These are phyloP conservation scores for Drosophila quadrilineata DNA, from an alignment of 1,140 invertebrate species.

Conservation along the genomic window DNA sequence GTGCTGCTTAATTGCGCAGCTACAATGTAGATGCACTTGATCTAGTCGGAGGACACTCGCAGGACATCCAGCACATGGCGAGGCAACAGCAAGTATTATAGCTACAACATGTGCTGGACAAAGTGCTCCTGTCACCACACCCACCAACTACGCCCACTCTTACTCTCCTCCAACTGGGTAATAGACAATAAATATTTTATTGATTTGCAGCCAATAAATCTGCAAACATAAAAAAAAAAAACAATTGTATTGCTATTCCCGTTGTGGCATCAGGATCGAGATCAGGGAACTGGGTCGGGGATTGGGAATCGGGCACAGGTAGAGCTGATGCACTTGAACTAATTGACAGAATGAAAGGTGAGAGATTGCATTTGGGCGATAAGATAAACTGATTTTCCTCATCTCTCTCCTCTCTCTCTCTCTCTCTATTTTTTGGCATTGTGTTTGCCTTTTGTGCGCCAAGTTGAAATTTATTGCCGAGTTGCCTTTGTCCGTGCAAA, in stretches of 20 bases:
- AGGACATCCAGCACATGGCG: slow-evolving; percentile 44
- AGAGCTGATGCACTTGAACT: slow-evolving; percentile 63
- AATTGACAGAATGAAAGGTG: slow-evolving; percentile 76
- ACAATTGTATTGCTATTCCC: slow-evolving; percentile 1
- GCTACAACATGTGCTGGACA: slow-evolving; percentile 64
- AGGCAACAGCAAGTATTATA: not conserved
- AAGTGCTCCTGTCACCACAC: slow-evolving; percentile 66
- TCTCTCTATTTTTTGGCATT: no score
- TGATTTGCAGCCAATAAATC: slow-evolving; percentile 51
- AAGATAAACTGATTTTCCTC: slow-evolving; percentile 64
- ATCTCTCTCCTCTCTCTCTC: no score
- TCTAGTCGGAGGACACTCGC: not conserved
- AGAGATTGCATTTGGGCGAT: slow-evolving; percentile 73
- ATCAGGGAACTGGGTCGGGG: no score
- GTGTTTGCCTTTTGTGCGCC: slow-evolving; percentile 23
- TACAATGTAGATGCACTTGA: slow-evolving; percentile 22
- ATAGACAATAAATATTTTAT: slow-evolving; percentile 63
- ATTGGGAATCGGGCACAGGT: slow-evolving; percentile 16
- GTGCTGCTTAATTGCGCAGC: slow-evolving; percentile 60
- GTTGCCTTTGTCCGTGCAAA: slow-evolving; percentile 40
- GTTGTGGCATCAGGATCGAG: not conserved
- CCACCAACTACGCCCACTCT: slow-evolving; percentile 15
- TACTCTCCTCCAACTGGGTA: not conserved
- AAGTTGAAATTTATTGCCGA: slow-evolving; percentile 55
- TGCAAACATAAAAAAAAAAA: slow-evolving; percentile 8